Conservation (phyloP, 2,888 invertebrate genomes). For the Campoplex nolae region DNA sequence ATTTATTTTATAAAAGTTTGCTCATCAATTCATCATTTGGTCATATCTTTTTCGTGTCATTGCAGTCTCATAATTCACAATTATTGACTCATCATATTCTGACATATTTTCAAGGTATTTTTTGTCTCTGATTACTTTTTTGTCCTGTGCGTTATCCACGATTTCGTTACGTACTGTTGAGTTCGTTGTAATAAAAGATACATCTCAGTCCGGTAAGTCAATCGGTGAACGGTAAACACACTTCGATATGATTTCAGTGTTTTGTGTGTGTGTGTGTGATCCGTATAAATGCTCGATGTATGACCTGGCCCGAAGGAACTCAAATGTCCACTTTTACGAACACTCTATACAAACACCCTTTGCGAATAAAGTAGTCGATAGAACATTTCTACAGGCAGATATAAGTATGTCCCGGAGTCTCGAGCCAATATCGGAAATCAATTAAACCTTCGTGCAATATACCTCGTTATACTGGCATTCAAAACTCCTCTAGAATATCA, state of each 20-base stretch:
- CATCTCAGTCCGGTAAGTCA: slow-evolving; percentile 65
- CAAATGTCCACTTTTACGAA: not conserved
- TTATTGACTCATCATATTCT: slow-evolving; percentile 52
- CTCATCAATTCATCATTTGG: not conserved
- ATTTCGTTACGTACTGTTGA: not conserved
- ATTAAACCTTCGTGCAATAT: slow-evolving; percentile 75
- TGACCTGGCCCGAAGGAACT: not conserved
- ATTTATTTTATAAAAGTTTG: not conserved
- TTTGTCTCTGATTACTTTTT: slow-evolving; percentile 18
- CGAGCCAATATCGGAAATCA: slow-evolving; percentile 78
- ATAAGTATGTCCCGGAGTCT: slow-evolving; percentile 32
- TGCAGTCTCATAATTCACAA: no score
- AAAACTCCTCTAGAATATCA: slow-evolving; percentile 55
- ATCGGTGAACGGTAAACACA: slow-evolving; percentile 71
- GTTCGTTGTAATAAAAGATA: slow-evolving; percentile 67
- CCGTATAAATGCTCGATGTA: not conserved
- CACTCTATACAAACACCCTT: not conserved
- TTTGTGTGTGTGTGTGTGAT: not conserved
- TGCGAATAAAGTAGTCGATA: not conserved
- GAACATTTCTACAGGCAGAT: slow-evolving; percentile 1
- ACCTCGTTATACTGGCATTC: slow-evolving; percentile 66
- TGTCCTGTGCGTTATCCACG: not conserved
- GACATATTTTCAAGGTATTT: slow-evolving; percentile 22
- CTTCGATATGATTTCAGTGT: slow-evolving; percentile 57
- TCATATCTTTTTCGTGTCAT: not conserved